A percentile compares a stretch with the other conserved stretches of the same genome.
phyloP scores from a whole-genome alignment of 2,797 vertebrate species.

The Emydoidea blandingii region DNA sequence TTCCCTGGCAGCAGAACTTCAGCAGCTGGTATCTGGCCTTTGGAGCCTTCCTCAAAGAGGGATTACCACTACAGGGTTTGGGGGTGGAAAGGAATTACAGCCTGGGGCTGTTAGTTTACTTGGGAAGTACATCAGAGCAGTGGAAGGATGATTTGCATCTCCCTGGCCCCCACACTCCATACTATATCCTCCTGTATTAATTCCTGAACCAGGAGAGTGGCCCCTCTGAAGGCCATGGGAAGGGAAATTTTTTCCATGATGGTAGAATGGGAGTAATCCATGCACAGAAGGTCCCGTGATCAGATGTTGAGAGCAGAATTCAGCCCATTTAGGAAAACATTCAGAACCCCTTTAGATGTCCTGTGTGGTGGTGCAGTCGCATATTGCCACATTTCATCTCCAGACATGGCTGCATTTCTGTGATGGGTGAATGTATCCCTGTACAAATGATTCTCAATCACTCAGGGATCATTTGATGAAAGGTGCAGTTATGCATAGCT shows the following conservation, averaged over 20 bases:
- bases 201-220: neutral
- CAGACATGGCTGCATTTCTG: rapidly evolving
- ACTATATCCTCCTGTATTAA: neutral
- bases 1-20: neutral
- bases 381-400: neutral
- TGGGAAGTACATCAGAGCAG: neutral
- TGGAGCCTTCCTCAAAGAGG: neutral
- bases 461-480: neutral
- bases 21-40: neutral
- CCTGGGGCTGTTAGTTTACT: neutral
- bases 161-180: neutral
- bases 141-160: neutral
- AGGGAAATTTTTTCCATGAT: neutral
- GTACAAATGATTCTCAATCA: neutral
- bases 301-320: rapidly evolving
- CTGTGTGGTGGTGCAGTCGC: rapidly evolving
- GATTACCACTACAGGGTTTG: neutral
- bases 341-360: neutral
- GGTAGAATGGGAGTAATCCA: neutral
- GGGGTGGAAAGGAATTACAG: neutral
- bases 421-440: neutral
- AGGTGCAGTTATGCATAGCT: neutral
- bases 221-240: neutral
- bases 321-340: neutral
- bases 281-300: neutral